Evolutionary conservation across 2,888 invertebrate species (phyloP).

Genomic region (Standfussiana lucernea): DNA sequence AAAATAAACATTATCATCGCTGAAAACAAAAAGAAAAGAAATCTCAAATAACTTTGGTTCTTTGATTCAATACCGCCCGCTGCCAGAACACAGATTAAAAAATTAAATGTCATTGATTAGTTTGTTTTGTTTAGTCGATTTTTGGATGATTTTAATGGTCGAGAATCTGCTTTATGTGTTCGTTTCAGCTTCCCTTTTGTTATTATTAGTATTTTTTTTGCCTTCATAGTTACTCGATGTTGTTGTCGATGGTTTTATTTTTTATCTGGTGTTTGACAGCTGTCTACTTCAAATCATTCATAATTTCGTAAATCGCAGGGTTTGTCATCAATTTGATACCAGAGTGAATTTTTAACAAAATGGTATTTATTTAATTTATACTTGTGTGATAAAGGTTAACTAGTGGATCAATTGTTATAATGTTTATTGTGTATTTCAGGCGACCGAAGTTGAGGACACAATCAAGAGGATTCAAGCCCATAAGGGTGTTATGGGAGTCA

Average conservation of each 20-base stretch:
- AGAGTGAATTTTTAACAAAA: constrained; percentile 41
- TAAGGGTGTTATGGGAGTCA: constrained; percentile 99
- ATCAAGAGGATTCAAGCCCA: constrained; percentile 99
- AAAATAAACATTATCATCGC: constrained; percentile 69
- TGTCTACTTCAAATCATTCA: not conserved
- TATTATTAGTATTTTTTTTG: not conserved
- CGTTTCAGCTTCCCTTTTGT: not conserved
- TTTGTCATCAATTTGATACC: constrained; percentile 59
- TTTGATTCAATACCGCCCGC: constrained; percentile 65
- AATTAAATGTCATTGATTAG: constrained; percentile 48
- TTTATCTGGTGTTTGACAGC: constrained; percentile 35
- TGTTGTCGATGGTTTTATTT: not conserved
- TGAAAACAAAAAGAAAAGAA: constrained; percentile 68
- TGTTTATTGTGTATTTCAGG: constrained; percentile 82
- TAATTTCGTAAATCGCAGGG: not conserved
- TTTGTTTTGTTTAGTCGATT: constrained; percentile 29
- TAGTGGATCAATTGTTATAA: constrained; percentile 15
- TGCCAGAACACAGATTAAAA: constrained; percentile 55
- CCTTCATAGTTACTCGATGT: not conserved
- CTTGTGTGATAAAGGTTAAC: not conserved
- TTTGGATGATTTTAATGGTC: rapidly evolving
- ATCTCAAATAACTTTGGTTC: constrained; percentile 52
- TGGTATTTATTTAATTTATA: constrained; percentile 55
- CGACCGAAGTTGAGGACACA: constrained; percentile 98
- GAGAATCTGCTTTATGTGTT: not conserved